Base-by-base conservation (phyloP, 2,888 invertebrate species). In the Pteria penguin region DNA sequence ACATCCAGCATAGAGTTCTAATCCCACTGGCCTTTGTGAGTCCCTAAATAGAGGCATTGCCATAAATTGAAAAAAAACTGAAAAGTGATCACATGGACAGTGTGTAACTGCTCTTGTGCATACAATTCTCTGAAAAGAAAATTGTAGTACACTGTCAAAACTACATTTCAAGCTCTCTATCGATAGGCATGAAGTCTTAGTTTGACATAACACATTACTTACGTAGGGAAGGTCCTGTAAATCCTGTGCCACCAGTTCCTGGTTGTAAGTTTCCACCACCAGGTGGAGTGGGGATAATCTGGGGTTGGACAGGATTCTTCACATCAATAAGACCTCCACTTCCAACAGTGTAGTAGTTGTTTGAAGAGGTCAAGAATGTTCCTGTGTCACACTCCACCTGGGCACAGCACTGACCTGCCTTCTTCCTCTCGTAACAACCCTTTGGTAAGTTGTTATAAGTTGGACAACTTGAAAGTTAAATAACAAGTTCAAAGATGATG, bases 211-310 rank as follows among this genome's bases (percentile, higher is more conserved):
- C 5, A 18, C 11, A 18, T 27, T 27, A 77, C 84, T 72, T 80
- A 86, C 86, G 78, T 24, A 87, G 79, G 31, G 81, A 80, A 8
- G 87, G 84, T 18, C 86, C 84, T 8, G 78, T 72, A 63, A 74
- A 78, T 18, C 75, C 75, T 8, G 87, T 84, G n/a, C 86, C 87
- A 5, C 87, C 87, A 0, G 86, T 84, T 33, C 87, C 87, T 11
- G 87, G 87, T 24, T 79, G 81, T 2, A 83, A 84, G 1, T 71
- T 74, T 3, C 74, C 84, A 18, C 86, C 86, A n/a, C 83, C 81
- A 27, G 85, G 83, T 3, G 82, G 67, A 1, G 87, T 87, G 8
- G 87, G 87, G 2, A 75, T 63, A 5, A 83, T 79, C 72, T 83
- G 81, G 18, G 60, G 67, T 18, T 72, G 60, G 24, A 62, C 62